phyloP scores from a whole-genome alignment of 2,888 invertebrate genomes.

The Ferrisia virgata region DNA sequence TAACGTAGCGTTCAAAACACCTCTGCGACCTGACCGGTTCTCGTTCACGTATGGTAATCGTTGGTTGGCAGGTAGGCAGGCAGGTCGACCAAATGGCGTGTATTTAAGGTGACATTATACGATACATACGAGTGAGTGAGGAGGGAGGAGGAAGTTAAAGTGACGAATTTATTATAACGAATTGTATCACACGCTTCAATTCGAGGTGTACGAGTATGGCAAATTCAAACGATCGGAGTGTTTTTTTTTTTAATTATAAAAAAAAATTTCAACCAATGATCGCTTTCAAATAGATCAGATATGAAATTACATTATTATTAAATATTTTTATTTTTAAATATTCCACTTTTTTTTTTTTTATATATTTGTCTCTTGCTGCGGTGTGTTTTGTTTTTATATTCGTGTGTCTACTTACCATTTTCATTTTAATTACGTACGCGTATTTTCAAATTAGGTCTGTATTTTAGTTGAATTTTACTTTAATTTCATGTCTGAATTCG shows the following conservation, averaged over 20 bases:
- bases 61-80: background rate
- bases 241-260: background rate
- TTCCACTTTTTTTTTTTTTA: no score
- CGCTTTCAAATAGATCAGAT: no score
- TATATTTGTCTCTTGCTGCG: no score
- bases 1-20: background rate
- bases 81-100: background rate
- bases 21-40: background rate
- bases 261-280: no score
- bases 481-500: background rate
- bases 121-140: no score
- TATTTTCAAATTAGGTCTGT: background rate
- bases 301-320: no score
- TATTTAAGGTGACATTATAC: background rate
- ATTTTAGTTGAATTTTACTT: background rate
- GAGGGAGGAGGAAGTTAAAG: background rate
- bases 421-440: background rate
- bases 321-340: no score
- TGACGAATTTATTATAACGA: background rate
- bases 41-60: background rate
- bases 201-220: no score
- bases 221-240: background rate
- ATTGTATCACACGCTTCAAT: no score
- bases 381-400: no score
- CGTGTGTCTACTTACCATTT: background rate